Evolutionary conservation across 2,113 vertebrate species (phyloP).

Genomic region (Psophia crepitans): DNA sequence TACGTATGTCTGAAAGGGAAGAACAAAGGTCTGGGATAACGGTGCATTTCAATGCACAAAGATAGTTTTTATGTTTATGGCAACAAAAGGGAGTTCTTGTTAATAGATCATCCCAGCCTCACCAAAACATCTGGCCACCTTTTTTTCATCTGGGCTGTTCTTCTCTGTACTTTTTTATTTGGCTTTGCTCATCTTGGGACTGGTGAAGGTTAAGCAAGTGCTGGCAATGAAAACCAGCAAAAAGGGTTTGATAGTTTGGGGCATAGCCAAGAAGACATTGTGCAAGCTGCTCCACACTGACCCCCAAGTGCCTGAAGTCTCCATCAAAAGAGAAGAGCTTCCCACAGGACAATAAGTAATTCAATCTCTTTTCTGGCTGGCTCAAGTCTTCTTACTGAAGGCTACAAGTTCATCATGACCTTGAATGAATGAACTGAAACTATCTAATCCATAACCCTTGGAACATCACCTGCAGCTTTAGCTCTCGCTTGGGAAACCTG

Average conservation of each 20-base stretch:
- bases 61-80: background rate
- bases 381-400: conserved; percentile 20
- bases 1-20: background rate
- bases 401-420: conserved; percentile 15
- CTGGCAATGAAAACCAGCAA: conserved; percentile 39
- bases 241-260: conserved; percentile 20
- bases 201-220: conserved; percentile 48
- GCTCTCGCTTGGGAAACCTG: conserved; percentile 23
- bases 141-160: conserved; percentile 35
- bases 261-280: conserved; percentile 42
- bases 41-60: background rate
- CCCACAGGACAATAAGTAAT: conserved; percentile 49
- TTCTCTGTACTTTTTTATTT: background rate
- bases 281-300: conserved; percentile 45
- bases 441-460: conserved; percentile 20
- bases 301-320: conserved; percentile 42
- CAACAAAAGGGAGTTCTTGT: background rate
- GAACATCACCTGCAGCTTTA: conserved; percentile 54
- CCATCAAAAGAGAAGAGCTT: conserved; percentile 38
- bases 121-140: conserved; percentile 58
- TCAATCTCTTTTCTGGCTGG: conserved; percentile 14
- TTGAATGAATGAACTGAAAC: conserved; percentile 25
- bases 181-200: background rate
- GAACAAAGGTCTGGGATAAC: background rate
- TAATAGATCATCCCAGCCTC: background rate